Percentiles rank a stretch among this genome's conserved stretches.
Conservation (phyloP, 2,888 invertebrate genomes). For the Steinernema hermaphroditum region DNA sequence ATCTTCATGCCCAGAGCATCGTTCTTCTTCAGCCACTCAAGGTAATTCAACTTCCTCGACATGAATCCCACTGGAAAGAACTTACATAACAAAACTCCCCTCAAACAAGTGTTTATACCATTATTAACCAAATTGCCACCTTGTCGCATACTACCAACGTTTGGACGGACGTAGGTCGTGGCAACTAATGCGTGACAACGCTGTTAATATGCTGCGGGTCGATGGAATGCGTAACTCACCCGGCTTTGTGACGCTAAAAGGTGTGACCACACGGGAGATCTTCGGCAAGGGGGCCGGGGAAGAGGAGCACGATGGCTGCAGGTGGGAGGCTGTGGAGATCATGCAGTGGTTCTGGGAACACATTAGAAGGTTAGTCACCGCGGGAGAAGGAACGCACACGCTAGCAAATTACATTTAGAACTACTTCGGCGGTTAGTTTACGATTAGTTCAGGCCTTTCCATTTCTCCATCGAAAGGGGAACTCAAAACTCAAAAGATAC, state of each 20-base stretch:
- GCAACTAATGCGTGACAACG: neutral
- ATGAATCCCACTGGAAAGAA: neutral
- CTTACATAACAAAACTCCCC: too few species aligned
- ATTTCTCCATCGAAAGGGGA: too few species aligned
- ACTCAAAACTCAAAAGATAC: too few species aligned
- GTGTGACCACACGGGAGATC: neutral
- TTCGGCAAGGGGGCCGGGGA: neutral
- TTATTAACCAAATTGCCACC: neutral
- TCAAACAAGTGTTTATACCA: neutral
- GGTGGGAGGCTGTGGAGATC: constrained; percentile 10
- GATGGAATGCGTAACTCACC: neutral
- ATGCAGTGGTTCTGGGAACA: neutral
- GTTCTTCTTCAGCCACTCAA: neutral
- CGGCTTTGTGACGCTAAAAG: neutral
- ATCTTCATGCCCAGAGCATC: neutral
- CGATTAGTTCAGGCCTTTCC: too few species aligned
- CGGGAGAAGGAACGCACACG: too few species aligned
- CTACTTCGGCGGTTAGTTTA: too few species aligned
- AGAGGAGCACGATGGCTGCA: constrained; percentile 6
- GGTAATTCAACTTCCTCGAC: neutral
- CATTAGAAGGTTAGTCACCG: too few species aligned
- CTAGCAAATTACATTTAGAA: too few species aligned
- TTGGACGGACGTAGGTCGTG: neutral
- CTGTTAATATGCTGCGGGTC: too few species aligned
- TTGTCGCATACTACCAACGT: neutral